Conservation (phyloP, 2,888 invertebrate genomes). For the Cataglyphis cursor region DNA sequence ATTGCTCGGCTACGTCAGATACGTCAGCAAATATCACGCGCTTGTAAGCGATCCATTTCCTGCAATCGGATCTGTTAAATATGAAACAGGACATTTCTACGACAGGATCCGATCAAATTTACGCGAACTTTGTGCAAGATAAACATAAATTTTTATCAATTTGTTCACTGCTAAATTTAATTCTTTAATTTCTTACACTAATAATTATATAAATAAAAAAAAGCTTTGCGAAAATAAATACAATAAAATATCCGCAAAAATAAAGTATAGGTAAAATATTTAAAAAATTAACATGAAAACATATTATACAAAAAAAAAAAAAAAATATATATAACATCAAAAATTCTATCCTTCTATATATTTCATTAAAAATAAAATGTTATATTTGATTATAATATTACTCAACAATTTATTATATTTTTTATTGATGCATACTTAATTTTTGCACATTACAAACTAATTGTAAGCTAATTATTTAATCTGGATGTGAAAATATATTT, state of each 20-base stretch:
- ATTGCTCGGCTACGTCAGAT: constrained; percentile 36
- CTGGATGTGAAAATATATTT: background rate
- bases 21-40: constrained; percentile 12
- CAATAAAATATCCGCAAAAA: background rate
- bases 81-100: background rate
- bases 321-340: background rate
- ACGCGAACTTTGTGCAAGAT: background rate
- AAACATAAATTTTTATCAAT: background rate
- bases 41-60: constrained; percentile 13
- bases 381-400: background rate
- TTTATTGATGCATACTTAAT: background rate
- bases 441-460: background rate
- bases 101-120: background rate
- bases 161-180: background rate
- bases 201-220: background rate
- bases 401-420: constrained; percentile 1
- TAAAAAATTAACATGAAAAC: background rate
- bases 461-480: background rate
- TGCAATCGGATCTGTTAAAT: background rate
- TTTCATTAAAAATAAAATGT: background rate
- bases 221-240: background rate
- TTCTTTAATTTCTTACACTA: background rate
- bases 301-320: background rate
- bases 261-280: background rate
- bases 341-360: background rate